Base-by-base conservation (phyloP, 2,888 invertebrate species). In the Fissipunctia ypsillon region DNA sequence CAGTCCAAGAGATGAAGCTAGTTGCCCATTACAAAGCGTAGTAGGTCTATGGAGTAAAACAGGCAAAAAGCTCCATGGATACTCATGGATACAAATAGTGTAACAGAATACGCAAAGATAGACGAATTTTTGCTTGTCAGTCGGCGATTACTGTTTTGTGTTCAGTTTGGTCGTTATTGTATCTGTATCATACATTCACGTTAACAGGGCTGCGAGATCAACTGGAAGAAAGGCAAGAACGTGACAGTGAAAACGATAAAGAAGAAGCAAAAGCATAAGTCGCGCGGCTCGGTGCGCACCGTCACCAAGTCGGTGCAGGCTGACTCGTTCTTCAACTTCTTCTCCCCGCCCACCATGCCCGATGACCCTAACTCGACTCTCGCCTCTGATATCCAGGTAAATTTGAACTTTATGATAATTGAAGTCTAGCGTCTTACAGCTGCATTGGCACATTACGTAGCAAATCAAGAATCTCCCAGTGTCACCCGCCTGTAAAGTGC, bases 251-350 rank as follows among this genome's bases (percentile, higher is more conserved):
- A 99, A 96, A 98, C 98, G 50, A 98, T 99, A 83, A 99, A 99
- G 94, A 99, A 99, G 97, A 99, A 99, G 95, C 99, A 99, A 96
- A 99, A 99, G 95, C 99, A 99, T 95, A 99, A 99, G 97, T 98
- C 98, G 59, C 97, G 98, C 81, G 99, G 99, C 66, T 98, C 98
- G 0, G 98, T 99, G 76, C 97, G 99, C 90, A 99, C 99, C n/a
- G 98, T 99, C 84, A 98, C 98, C 67, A 99, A 99, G 96, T 98
- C 98, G 69, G 98, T 99, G 85, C 98, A 99, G 91, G 99, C 98
- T 73, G 99, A 99, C 94, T 99, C 99, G 0, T 99, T 99, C 97
- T 99, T 99, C 97, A 99, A 99, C 96, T 99, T 99, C 97, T 99
- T 99, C 96, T 97, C 97, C 86, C 99, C 99, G 63, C 99, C 99